Percentiles rank a stretch among this genome's conserved stretches.
These are phyloP conservation scores for Aphis craccivora DNA, from an alignment of 1,140 invertebrate genomes.

Conservation along the genomic window DNA sequence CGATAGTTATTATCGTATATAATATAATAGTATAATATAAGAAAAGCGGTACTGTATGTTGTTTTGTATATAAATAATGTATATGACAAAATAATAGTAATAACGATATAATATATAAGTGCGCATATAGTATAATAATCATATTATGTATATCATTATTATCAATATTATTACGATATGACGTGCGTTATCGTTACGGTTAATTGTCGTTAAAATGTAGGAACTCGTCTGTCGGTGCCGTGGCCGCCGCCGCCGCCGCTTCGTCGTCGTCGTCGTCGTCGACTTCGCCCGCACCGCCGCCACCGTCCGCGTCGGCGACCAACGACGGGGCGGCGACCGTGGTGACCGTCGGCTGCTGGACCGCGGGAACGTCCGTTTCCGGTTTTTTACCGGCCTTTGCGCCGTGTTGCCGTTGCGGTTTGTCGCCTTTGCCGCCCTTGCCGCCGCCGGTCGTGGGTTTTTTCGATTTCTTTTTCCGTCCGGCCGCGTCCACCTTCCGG, in stretches of 20 bases:
- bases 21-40: not conserved
- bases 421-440: not conserved
- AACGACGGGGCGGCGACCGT: not conserved
- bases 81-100: constrained; percentile 43
- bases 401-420: constrained; percentile 69
- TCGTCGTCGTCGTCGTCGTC: constrained; percentile 36
- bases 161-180: not conserved
- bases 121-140: not conserved
- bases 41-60: not conserved
- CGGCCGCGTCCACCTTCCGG: constrained; percentile 37
- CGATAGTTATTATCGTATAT: not conserved
- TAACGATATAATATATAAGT: not conserved
- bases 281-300: not conserved
- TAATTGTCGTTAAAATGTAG: constrained; percentile 45
- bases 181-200: not conserved
- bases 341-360: not conserved
- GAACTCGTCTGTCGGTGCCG: constrained; percentile 48
- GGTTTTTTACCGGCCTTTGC: constrained; percentile 76
- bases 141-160: not conserved
- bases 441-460: not conserved
- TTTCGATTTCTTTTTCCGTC: constrained; percentile 55
- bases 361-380: constrained; percentile 63
- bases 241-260: not conserved
- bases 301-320: not conserved
- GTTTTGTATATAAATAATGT: not conserved